Evolutionary conservation across 2,888 invertebrate species (phyloP), one percentile per base, ranked within the genome.

Genomic region (Aphidius colemani): DNA sequence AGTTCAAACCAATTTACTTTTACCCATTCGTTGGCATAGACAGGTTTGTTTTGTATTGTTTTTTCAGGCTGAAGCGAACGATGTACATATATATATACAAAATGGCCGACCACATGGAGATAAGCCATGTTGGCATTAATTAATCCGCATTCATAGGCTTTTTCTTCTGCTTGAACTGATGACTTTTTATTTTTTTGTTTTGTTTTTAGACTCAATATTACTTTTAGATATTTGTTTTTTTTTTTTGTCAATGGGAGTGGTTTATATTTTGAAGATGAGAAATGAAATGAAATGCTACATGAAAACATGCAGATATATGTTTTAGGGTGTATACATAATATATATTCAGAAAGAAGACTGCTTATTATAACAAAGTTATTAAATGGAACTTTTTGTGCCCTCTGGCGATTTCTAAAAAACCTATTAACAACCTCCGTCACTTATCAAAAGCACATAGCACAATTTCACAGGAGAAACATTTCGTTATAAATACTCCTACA

Each of bases 331-430:
- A 58, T 60, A 61, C 59, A 62, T n/a, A n/a, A n/a, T n/a, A n/a
- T 57, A 53, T 18, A 64, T 69, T 69, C 67, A 69, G 66, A 66
- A 63, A 50, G 53, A 66, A 59, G 5, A 30, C 30, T 30, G 30
- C 30, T 69, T 61, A 70, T 70, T 70, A 69, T 65, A 66, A 63
- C 63, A 53, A 66, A 65, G 64, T 69, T 69, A 69, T 69, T 69
- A 70, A 67, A 69, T 63, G 63, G 60, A 67, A 63, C 66, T 68
- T 30, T 30, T 67, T 59, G 63, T 56, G 39, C 55, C 67, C 64
- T 59, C 53, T 69, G 66, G 68, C 67, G 69, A 69, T 72, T 74
- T 71, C 72, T 71, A 70, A 72, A 57, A 74, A 74, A 71, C 67
- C 72, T 70, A 73, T 74, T 74, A 74, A 71, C 70, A 69, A 71